Evolutionary conservation across 2,797 vertebrate species (phyloP), one percentile per base, ranked within the genome.

Genomic region (Mionectes olivaceus): DNA sequence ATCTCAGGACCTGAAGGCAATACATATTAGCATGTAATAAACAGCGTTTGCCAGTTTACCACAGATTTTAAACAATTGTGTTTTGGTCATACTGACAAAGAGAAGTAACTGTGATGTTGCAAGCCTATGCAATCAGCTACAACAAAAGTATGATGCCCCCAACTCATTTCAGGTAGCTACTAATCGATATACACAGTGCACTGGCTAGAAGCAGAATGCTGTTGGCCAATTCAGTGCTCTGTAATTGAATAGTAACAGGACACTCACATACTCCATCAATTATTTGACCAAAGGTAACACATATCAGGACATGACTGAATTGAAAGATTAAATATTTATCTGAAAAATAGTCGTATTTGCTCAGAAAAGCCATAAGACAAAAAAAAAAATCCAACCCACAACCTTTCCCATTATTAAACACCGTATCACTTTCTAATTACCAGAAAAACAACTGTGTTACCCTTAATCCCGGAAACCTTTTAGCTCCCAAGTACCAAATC

Each of bases 111-210:
- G 0, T 19, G 7, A 60, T 37, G 15, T 4, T 71, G 55, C n/a
- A 81, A 75, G n/a, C 18, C 41, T 35, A 16, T 3, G 22, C 43
- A 43, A 60, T 37, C 47, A 65, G 18, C 47, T 64, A 59, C 60
- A 63, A 39, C 13, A 43, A 5, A 87, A 41, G 5, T 17, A 25
- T 16, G 28, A 46, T 9, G 9, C 7, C 73, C 15, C 35, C 3
- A 2, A 3, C 22, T 91, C 19, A 41, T 27, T 57, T 28, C 50
- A 69, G 14, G 12, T 35, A 80, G 11, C 27, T 13, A 44, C 2
- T 7, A 28, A n/a, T 49, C 2, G 4, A 71, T 30, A 32, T 0
- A n/a, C 0, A 0, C 18, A 55, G 35, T 4, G n/a, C 28, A 24
- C 28, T 15, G 21, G 43, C 10, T 6, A 55, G 44, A 52, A 65